Evolutionary conservation across 1,140 invertebrate species (phyloP).

Genomic region (Drosophila santomea): DNA sequence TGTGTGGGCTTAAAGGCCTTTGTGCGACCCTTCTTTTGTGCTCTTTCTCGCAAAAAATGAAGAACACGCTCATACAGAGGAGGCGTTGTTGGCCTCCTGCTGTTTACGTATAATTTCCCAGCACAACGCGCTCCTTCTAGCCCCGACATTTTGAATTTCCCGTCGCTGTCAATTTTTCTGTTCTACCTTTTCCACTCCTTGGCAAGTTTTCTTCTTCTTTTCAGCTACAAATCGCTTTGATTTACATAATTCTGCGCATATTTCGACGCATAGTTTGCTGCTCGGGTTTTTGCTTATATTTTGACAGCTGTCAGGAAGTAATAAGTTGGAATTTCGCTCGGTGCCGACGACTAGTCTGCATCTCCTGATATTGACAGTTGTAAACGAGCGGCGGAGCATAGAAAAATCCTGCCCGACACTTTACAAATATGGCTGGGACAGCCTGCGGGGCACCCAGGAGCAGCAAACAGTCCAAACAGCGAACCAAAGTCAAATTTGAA

Average conservation of each 20-base stretch:
- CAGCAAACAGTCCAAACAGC: not conserved
- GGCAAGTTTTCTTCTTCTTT: conserved; percentile 7
- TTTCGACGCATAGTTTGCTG: conserved; percentile 74
- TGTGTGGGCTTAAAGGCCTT: conserved; percentile 59
- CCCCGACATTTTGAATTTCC: conserved; percentile 76
- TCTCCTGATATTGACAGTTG: conserved; percentile 75
- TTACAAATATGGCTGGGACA: conserved; percentile 54
- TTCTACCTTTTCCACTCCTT: conserved; percentile 55
- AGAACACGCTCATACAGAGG: conserved; percentile 7
- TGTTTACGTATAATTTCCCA: conserved; percentile 78
- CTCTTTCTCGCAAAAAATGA: conserved; percentile 48
- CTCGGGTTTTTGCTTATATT: conserved; percentile 78
- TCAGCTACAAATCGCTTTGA: conserved; percentile 78
- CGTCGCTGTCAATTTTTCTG: conserved; percentile 71
- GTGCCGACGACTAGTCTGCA: conserved; percentile 60
- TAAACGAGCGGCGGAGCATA: conserved; percentile 8
- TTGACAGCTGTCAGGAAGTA: conserved; percentile 84
- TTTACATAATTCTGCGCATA: conserved; percentile 82
- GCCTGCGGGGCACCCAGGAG: conserved; percentile 12
- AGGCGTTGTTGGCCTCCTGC: conserved; percentile 60
- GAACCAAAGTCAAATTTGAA: conserved; percentile 28
- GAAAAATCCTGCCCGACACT: conserved; percentile 62
- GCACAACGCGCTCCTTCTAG: conserved; percentile 41
- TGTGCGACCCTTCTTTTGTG: conserved; percentile 48
- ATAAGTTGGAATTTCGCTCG: conserved; percentile 74